Conservation (phyloP, 2,888 invertebrate species). For the Phyto melanocephala region DNA sequence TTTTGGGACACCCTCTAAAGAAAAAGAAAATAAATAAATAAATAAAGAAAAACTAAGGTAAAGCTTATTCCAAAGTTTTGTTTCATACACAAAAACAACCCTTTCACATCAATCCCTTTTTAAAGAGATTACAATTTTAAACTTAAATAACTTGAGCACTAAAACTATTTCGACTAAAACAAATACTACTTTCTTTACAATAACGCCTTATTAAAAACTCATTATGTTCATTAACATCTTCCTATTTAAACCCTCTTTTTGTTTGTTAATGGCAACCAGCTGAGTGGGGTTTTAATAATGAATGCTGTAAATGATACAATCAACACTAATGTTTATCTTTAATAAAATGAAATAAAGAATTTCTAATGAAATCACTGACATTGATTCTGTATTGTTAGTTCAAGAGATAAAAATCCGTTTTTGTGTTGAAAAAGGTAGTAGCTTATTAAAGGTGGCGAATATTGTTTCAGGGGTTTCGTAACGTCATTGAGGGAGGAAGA, state of each 20-base stretch:
- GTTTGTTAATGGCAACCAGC: background rate
- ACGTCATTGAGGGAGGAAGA: background rate
- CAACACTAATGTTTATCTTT: conserved; percentile 72
- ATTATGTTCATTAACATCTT: conserved; percentile 52
- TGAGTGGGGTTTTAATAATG: conserved; percentile 22
- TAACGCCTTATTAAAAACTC: conserved; percentile 25
- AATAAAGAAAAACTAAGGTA: too few relatives aligned
- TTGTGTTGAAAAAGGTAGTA: conserved; percentile 3
- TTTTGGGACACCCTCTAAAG: too few relatives aligned
- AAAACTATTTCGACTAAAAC: background rate
- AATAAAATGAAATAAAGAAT: conserved; percentile 32
- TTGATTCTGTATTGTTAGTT: conserved; percentile 39
- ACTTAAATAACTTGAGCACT: too few relatives aligned
- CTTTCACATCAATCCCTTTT: too few relatives aligned
- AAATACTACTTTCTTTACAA: background rate
- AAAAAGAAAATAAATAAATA: too few relatives aligned
- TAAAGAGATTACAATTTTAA: too few relatives aligned
- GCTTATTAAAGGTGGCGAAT: background rate
- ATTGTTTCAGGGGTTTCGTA: background rate
- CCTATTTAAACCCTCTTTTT: background rate
- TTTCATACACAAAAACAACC: too few relatives aligned
- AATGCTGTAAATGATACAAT: conserved; percentile 67
- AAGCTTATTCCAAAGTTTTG: too few relatives aligned
- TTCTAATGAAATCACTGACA: conserved; percentile 60
- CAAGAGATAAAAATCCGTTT: conserved; percentile 29